A percentile compares a stretch with the other conserved stretches of the same genome.
These are phyloP conservation scores for Allophyes oxyacanthae DNA, from an alignment of 2,888 invertebrate species.

Conservation along the genomic window DNA sequence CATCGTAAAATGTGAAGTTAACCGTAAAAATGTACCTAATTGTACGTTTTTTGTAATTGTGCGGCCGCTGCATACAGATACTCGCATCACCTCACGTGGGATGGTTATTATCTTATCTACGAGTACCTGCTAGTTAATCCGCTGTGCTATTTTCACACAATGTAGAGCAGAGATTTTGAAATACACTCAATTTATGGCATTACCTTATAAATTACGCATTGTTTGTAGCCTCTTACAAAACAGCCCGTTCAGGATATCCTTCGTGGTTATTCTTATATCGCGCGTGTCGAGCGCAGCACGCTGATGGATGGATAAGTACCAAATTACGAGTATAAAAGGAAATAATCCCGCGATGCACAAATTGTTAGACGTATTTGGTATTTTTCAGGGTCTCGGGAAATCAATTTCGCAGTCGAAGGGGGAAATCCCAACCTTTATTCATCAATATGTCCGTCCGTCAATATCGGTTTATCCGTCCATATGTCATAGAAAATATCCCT, in stretches of 20 bases:
- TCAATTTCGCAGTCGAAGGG: too few relatives aligned
- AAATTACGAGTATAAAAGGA: constrained; percentile 31
- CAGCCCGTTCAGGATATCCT: constrained; percentile 34
- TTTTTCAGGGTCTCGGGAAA: constrained; percentile 7
- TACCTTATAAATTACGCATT: constrained; percentile 50
- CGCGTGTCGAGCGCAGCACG: constrained; percentile 26
- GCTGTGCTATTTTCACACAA: constrained; percentile 78
- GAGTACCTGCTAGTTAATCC: constrained; percentile 74
- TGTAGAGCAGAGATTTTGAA: constrained; percentile 73
- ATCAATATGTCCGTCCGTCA: too few relatives aligned
- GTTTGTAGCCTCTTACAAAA: constrained; percentile 53
- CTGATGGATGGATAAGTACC: constrained; percentile 25
- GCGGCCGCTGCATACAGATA: constrained; percentile 43
- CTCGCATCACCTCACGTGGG: constrained; percentile 69
- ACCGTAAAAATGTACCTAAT: constrained; percentile 11
- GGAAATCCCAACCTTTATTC: too few relatives aligned
- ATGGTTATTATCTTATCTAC: constrained; percentile 85
- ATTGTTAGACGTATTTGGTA: constrained; percentile 17
- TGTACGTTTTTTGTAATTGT: too few relatives aligned
- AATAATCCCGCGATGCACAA: constrained; percentile 34
- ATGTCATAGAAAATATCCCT: too few relatives aligned
- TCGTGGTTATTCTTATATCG: constrained; percentile 49
- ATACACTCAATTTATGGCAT: constrained; percentile 56
- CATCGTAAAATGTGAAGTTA: neutral
- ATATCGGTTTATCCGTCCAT: too few relatives aligned